Evolutionary conservation across 2,113 vertebrate genomes (phyloP).

Genomic region (Xenopus borealis): DNA sequence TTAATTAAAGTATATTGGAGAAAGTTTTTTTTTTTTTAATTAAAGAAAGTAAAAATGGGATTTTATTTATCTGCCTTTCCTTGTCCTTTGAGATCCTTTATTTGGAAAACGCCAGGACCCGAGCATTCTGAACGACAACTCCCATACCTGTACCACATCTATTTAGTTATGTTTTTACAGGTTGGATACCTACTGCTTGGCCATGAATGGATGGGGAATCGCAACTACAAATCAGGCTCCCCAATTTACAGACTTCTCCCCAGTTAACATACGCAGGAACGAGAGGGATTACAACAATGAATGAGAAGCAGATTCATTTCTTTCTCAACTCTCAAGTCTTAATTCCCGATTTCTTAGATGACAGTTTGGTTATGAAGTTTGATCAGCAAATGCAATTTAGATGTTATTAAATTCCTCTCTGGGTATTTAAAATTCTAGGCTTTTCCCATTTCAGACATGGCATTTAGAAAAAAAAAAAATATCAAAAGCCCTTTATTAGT

Average conservation of each 20-base stretch:
- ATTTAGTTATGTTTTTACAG: too few species aligned
- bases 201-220: too few species aligned
- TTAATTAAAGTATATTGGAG: too few species aligned
- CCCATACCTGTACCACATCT: too few species aligned
- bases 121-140: too few species aligned
- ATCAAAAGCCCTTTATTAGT: conserved; percentile 33
- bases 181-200: too few species aligned
- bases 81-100: too few species aligned
- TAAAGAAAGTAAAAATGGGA: too few species aligned
- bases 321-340: not conserved
- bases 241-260: conserved; percentile 4
- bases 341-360: not conserved
- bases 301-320: conserved; percentile 29
- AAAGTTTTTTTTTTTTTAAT: too few species aligned
- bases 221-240: too few species aligned
- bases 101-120: too few species aligned
- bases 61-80: too few species aligned
- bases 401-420: conserved; percentile 39
- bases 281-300: conserved; percentile 28
- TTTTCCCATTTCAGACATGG: conserved; percentile 4
- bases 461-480: conserved; percentile 27
- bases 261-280: not conserved
- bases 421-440: conserved; percentile 31
- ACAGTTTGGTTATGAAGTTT: not conserved
- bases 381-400: conserved; percentile 16